Base-by-base conservation (phyloP, 1,140 invertebrate genomes). In the Araneus ventricosus region DNA sequence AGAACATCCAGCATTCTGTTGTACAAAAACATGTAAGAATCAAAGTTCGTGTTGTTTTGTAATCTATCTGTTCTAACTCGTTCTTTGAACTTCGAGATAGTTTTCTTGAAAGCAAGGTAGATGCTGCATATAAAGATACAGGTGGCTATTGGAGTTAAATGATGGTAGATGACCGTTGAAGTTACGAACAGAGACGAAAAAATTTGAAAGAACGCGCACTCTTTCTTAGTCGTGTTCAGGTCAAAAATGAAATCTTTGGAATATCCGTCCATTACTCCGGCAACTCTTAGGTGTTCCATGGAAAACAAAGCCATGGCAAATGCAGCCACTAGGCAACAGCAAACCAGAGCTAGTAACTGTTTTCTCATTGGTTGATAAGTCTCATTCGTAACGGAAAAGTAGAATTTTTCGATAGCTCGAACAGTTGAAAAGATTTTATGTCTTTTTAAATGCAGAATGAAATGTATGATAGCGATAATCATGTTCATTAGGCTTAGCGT, bases 401-500 rank as follows among this genome's bases (percentile, higher is more conserved):
- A 59, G 45, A 75, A 90, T n/a, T 59, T n/a, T 34, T 93, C 84
- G 22, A 93, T 87, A 5, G 45, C 30, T 1, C 41, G 27, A 79
- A 88, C 20, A 17, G 70, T 41, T 5, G 61, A 30, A 39, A 27
- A 30, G 17, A 93, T n/a, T 80, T 59, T 87, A 4, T 63, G 30
- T n/a, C 34, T 34, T 59, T 93, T 93, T 17, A n/a, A 24, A 30
- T 87, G n/a, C 4, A 88, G n/a, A 41, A 67, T 22, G n/a, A 93
- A 93, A 22, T 45, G 84, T 57, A 93, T 79, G 5, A 88, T 79
- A 27, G 27, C 91, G 14, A 88, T 59, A 4, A 93, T 10, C 2
- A 88, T 39, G 24, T 93, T 87, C 41, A 87, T 59, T 34, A 93
- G 27, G 30, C 85, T 59, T 27, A 93, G 24, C 2, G 91, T 88